These are phyloP conservation scores for Drosophila simulans DNA, from an alignment of 1,140 invertebrate genomes.

Conservation along the genomic window DNA sequence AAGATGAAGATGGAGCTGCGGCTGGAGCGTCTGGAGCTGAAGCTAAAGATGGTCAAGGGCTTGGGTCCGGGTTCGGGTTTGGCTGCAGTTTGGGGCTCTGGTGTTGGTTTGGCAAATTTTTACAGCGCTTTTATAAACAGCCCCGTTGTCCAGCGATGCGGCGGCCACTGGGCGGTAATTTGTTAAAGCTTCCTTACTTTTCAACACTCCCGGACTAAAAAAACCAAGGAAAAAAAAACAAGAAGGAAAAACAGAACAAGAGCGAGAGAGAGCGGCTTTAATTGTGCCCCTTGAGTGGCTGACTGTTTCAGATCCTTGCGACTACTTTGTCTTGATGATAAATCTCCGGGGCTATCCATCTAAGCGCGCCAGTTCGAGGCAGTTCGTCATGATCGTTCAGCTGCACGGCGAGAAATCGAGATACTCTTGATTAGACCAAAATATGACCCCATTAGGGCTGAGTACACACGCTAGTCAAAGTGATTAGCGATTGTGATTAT, in stretches of 20 bases:
- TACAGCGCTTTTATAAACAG: slow-evolving; percentile 69
- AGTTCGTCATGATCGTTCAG: slow-evolving; percentile 41
- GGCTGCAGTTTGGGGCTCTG: slow-evolving; percentile 5
- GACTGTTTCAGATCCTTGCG: slow-evolving; percentile 68
- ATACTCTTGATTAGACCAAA: neutral
- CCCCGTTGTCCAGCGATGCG: slow-evolving; percentile 14
- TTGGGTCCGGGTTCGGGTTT: slow-evolving; percentile 1
- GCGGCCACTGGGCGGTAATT: slow-evolving; percentile 82
- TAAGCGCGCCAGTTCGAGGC: slow-evolving; percentile 32
- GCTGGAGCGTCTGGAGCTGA: neutral
- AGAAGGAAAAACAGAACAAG: neutral
- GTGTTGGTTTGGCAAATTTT: slow-evolving; percentile 79
- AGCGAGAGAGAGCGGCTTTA: slow-evolving; percentile 30
- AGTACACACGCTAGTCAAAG: no score
- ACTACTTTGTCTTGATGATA: slow-evolving; percentile 80
- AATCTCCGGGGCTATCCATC: slow-evolving; percentile 71
- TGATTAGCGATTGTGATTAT: no score
- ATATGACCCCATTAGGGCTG: no score
- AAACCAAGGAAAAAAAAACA: neutral
- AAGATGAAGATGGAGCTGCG: neutral
- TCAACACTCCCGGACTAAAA: slow-evolving; percentile 67
- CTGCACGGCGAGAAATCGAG: slow-evolving; percentile 7
- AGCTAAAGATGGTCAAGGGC: slow-evolving; percentile 29
- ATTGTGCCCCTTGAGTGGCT: slow-evolving; percentile 68
- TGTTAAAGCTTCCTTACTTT: slow-evolving; percentile 85